Evolutionary conservation across 1,140 invertebrate genomes (phyloP).

Genomic region (Heliconius congener): DNA sequence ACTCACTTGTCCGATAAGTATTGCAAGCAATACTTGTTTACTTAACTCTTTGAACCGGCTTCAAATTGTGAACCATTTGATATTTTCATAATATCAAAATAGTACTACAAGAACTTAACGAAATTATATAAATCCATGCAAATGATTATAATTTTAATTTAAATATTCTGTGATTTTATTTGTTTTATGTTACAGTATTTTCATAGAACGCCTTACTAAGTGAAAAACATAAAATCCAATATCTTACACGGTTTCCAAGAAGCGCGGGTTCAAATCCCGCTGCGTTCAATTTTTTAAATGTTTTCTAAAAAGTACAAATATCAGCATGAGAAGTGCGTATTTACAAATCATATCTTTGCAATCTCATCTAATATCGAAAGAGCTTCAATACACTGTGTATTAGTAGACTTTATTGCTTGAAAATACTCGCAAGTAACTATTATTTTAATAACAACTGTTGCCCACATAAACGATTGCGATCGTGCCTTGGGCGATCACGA

Average conservation of each 20-base stretch:
- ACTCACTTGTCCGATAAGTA: constrained; percentile 21
- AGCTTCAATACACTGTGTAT: constrained; percentile 38
- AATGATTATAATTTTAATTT: not conserved
- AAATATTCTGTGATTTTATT: not conserved
- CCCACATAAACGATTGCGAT: constrained; percentile 54
- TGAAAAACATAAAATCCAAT: too few species aligned
- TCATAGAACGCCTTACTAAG: not conserved
- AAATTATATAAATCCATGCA: not conserved
- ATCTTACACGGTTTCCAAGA: not conserved
- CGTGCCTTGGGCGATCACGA: constrained; percentile 59
- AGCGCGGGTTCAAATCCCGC: too few species aligned
- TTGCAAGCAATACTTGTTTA: constrained; percentile 26
- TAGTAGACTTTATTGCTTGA: constrained; percentile 50
- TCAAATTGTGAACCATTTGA: constrained; percentile 16
- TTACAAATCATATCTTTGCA: constrained; percentile 36
- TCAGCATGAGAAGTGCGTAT: constrained; percentile 21
- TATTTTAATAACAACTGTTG: constrained; percentile 62
- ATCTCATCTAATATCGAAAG: constrained; percentile 45
- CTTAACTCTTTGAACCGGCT: constrained; percentile 8
- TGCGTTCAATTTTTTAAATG: too few species aligned
- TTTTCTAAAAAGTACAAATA: not conserved
- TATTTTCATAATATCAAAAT: not conserved
- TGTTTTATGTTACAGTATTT: not conserved
- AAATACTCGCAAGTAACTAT: constrained; percentile 51
- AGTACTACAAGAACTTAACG: not conserved